Conservation (phyloP, 2,113 vertebrate species). For the Mustelus asterias region DNA sequence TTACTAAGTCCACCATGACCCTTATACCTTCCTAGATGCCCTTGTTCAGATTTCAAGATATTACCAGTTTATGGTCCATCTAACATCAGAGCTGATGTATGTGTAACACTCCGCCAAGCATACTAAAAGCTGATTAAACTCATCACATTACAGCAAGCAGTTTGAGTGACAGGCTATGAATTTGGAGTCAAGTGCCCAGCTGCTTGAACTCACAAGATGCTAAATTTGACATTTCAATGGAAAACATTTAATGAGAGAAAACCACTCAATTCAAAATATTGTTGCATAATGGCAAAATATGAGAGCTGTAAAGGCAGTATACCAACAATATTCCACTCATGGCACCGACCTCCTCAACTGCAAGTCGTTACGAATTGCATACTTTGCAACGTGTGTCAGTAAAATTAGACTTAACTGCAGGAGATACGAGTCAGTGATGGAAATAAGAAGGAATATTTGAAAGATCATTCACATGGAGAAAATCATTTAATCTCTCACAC, state of each 20-base stretch:
- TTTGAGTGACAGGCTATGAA: neutral
- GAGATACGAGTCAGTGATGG: neutral
- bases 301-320: neutral
- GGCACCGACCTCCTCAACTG: neutral
- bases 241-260: neutral
- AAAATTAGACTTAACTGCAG: neutral
- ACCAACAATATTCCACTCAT: neutral
- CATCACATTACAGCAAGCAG: neutral
- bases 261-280: constrained; percentile 10
- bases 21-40: no score
- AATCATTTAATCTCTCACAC: no score
- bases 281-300: neutral
- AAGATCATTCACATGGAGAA: neutral
- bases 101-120: neutral
- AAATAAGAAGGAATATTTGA: neutral
- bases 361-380: neutral
- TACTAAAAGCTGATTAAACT: neutral
- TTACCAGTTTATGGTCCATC: neutral
- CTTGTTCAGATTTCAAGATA: no score
- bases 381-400: neutral
- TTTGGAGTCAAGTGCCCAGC: neutral
- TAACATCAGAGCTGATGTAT: neutral
- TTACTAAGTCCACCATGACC: no score
- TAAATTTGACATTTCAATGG: neutral
- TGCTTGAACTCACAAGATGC: neutral